Base-by-base conservation (phyloP, 2,113 vertebrate species). In the Chaetodon trifascialis region DNA sequence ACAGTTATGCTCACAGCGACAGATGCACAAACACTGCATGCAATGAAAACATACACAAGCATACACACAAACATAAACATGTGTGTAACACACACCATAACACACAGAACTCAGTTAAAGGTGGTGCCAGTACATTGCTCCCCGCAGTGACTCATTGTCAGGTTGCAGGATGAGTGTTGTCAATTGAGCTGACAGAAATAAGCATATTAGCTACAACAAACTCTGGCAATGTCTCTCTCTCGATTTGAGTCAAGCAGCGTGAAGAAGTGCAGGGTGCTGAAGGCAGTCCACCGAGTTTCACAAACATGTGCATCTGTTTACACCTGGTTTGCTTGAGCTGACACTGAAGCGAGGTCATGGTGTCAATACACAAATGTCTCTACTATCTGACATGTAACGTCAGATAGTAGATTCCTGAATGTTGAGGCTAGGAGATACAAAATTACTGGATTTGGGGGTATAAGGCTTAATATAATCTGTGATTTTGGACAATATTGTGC, bases 101-200 rank as follows among this genome's bases (percentile, higher is more conserved):
- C 80, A 86, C 80, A 78, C 83, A 87, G 49, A 60, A 44, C 83
- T 85, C 74, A 54, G 71, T 85, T 88, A 86, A 84, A 91, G 77
- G 80, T 69, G 84, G 78, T 79, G 90, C 71, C 73, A 79, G 81
- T 70, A 30, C 74, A 85, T 85, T 63, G 79, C 83, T 79, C 76
- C 83, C 91, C 86, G 34, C 79, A 88, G 91, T 78, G 91, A 88
- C 89, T 91, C 86, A 72, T 81, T 92, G 91, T 93, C 93, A 89
- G 86, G 44, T 44, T 63, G 67, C 67, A 7, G 82, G 88, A 87
- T 87, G 87, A 90, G 80, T 66, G 75, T 90, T 94, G 92, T 94
- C 91, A 91, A 86, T 85, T 85, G 88, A 75, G 73, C 63, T 79
- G 94, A 93, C 93, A 93, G 90, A 93, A 93, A 92, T 91, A 75